Conservation (phyloP, 1,140 invertebrate genomes). For the Chionoecetes opilio region DNA sequence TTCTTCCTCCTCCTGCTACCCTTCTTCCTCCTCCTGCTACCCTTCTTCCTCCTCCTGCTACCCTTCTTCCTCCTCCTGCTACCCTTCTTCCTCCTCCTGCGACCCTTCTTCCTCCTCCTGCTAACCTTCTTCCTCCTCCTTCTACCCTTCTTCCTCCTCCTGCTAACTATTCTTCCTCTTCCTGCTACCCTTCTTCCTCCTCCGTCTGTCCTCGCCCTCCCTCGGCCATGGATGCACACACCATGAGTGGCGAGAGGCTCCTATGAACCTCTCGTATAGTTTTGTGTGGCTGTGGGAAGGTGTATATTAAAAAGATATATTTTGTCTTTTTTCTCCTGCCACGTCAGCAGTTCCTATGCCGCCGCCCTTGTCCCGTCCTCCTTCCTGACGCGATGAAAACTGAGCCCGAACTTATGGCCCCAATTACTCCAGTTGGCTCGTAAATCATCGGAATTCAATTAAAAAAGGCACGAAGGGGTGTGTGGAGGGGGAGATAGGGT, state of each 20-base stretch:
- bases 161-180: not conserved
- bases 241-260: not conserved
- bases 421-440: not conserved
- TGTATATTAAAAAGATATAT: not conserved
- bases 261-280: not conserved
- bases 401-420: not conserved
- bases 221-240: too few relatives aligned
- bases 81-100: not conserved
- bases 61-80: not conserved
- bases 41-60: not conserved
- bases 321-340: not conserved
- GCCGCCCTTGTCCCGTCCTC: not conserved
- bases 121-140: not conserved
- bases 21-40: not conserved
- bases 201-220: not conserved
- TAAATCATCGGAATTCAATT: conserved; percentile 49
- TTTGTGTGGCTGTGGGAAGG: not conserved
- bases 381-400: conserved; percentile 35
- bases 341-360: not conserved
- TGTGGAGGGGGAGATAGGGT: conserved; percentile 42
- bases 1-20: not conserved
- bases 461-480: conserved; percentile 1
- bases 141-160: not conserved
- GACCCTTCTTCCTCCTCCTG: not conserved
- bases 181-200: not conserved